Base-by-base conservation (phyloP, 2,888 invertebrate genomes). In the Drosophila pseudotalamancana region DNA sequence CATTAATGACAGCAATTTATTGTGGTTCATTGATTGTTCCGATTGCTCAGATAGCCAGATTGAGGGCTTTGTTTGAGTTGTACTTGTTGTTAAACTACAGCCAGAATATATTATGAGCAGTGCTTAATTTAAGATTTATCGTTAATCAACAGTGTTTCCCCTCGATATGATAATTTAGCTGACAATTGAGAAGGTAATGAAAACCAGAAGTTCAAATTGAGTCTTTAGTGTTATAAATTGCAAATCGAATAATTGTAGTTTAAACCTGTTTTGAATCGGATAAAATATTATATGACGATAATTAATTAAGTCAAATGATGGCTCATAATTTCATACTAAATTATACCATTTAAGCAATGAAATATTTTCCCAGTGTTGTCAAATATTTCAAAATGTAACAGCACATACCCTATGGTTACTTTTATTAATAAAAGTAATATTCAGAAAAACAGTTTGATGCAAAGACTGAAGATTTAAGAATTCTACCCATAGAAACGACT, bases 1-100 rank as follows among this genome's bases (percentile, higher is more conserved):
- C 71, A 81, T 69, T 87, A 84, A 80, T 66, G 84, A 56, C 74
- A 55, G 60, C 42, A 43, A 81, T 84, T 87, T 77, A 80, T 72
- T 73, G 46, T 51, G 54, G 42, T 37, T 49, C 54, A 77, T 81
- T 86, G 80, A 81, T 81, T 84, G 70, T 63, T 42, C 27, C 12
- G 54, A 53, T 54, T 68, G 50, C 5, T 29, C 11, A 12, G 39
- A 29, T 40, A 50, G 35, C 45, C 8, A n/a, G 4, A 12, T 32
- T 39, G 4, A 9, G 18, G 25, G 12, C 59, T 42, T 50, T 53
- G 62, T 55, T 55, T 37, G 51, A 51, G 57, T 57, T 67, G 74
- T 69, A 65, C 56, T 67, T 72, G 72, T n/a, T 19, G 53, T 46
- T 45, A 69, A 18, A 51, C 39, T 31, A 32, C 27, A 31, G 11